Percentiles rank a stretch among this genome's conserved stretches.
These are phyloP conservation scores for Sceloporus undulatus DNA, from an alignment of 2,113 vertebrate species.

Conservation along the genomic window DNA sequence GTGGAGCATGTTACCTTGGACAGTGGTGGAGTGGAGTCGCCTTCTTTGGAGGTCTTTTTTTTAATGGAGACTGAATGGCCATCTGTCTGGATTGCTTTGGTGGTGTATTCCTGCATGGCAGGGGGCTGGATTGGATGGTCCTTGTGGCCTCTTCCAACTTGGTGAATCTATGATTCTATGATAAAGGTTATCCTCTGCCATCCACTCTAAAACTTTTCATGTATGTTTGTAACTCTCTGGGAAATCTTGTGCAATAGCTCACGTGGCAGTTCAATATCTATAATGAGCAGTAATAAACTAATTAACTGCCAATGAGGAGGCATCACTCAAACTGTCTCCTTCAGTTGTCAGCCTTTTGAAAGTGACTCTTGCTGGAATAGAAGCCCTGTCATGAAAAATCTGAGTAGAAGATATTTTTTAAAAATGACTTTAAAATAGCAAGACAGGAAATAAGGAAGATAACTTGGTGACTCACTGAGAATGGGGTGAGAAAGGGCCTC, in stretches of 20 bases:
- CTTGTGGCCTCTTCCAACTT: not conserved
- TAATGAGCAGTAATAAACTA: not conserved
- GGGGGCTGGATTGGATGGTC: no score
- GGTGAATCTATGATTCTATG: not conserved
- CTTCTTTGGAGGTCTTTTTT: no score
- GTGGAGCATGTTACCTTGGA: no score
- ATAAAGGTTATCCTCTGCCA: not conserved
- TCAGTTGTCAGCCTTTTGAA: not conserved
- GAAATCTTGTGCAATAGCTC: not conserved
- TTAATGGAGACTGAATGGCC: no score
- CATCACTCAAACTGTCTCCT: not conserved
- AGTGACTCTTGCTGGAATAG: slow-evolving; percentile 7
- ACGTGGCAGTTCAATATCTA: not conserved
- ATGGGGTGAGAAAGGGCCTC: not conserved
- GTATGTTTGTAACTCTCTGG: not conserved
- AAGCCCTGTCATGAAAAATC: slow-evolving; percentile 19
- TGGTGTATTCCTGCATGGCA: no score
- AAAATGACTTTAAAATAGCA: not conserved
- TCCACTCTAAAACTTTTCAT: not conserved
- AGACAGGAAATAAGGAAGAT: not conserved
- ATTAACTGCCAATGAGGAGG: not conserved
- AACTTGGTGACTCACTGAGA: not conserved
- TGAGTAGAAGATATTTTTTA: not conserved
- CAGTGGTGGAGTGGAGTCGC: no score
- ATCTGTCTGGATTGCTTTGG: no score